These are phyloP conservation scores for Marisa cornuarietis DNA, from an alignment of 1,140 invertebrate genomes.

Conservation along the genomic window DNA sequence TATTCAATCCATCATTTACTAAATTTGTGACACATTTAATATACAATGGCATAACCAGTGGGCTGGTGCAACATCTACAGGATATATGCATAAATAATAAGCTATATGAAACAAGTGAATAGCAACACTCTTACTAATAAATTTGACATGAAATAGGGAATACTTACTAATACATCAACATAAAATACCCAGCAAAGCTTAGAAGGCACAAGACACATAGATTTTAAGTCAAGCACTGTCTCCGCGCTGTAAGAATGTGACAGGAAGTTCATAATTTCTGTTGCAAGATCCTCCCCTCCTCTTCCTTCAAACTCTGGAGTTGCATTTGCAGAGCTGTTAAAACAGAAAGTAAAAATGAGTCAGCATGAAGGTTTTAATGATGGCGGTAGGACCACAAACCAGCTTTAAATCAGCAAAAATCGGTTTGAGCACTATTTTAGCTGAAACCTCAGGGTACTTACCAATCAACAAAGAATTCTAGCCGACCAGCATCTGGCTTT, in stretches of 20 bases:
- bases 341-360: not conserved
- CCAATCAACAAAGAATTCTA: constrained; percentile 97
- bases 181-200: constrained; percentile 93
- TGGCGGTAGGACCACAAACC: too few species aligned
- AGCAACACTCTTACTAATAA: not conserved
- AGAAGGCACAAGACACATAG: constrained; percentile 83
- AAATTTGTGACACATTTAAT: not conserved
- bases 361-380: not conserved
- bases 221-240: constrained; percentile 79
- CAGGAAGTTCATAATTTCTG: constrained; percentile 82
- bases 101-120: not conserved
- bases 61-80: not conserved
- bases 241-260: constrained; percentile 80
- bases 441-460: constrained; percentile 62
- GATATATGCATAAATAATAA: not conserved
- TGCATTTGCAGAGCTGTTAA: constrained; percentile 87
- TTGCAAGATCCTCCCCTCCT: constrained; percentile 89
- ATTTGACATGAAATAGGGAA: not conserved
- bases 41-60: not conserved
- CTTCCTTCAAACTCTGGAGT: constrained; percentile 94
- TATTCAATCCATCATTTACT: too few species aligned
- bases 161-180: constrained; percentile 86
- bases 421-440: not conserved
- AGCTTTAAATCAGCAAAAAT: too few species aligned
- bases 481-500: constrained; percentile 81